A percentile compares a stretch with the other conserved stretches of the same genome.
phyloP scores from a whole-genome alignment of 92 coral and sea anemone genomes.

The Metridium senile region DNA sequence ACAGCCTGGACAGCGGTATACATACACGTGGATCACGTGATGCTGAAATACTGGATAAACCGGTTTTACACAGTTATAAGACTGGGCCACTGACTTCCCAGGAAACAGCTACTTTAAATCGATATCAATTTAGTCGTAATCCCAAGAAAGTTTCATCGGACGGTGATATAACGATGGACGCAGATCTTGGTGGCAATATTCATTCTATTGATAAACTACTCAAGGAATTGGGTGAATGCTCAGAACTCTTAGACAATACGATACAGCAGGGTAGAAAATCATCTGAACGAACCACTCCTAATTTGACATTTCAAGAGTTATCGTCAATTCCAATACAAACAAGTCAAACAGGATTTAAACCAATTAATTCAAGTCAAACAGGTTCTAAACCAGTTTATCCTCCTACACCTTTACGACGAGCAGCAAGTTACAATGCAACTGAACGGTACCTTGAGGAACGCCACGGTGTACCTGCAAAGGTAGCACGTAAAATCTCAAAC shows the following conservation, averaged over 20 bases:
- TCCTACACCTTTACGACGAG: conserved; percentile 71
- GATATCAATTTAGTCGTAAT: conserved; percentile 28
- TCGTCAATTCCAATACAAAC: conserved; percentile 21
- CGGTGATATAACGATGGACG: conserved; percentile 44
- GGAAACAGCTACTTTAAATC: conserved; percentile 44
- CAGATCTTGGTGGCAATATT: conserved; percentile 59
- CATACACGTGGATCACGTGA: conserved; percentile 52
- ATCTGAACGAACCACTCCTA: conserved; percentile 20
- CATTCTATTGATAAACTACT: conserved; percentile 85
- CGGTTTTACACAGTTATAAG: conserved; percentile 41
- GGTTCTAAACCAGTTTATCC: conserved; percentile 21
- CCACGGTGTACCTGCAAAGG: conserved; percentile 31
- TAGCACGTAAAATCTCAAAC: conserved; percentile 23
- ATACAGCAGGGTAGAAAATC: conserved; percentile 49
- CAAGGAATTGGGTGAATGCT: conserved; percentile 78
- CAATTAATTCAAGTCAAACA: background rate
- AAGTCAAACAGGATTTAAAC: background rate
- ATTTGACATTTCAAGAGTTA: conserved; percentile 27
- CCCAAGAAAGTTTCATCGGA: conserved; percentile 41
- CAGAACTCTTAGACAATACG: conserved; percentile 66
- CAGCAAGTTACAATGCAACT: conserved; percentile 82
- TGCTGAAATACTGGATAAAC: background rate
- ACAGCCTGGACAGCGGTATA: conserved; percentile 70
- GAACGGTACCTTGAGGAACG: conserved; percentile 47
- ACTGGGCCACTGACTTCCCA: conserved; percentile 25